Percentiles rank a stretch among this genome's conserved stretches.
phyloP scores from a whole-genome alignment of 2,888 invertebrate species.

The Lasioglossum morio region DNA sequence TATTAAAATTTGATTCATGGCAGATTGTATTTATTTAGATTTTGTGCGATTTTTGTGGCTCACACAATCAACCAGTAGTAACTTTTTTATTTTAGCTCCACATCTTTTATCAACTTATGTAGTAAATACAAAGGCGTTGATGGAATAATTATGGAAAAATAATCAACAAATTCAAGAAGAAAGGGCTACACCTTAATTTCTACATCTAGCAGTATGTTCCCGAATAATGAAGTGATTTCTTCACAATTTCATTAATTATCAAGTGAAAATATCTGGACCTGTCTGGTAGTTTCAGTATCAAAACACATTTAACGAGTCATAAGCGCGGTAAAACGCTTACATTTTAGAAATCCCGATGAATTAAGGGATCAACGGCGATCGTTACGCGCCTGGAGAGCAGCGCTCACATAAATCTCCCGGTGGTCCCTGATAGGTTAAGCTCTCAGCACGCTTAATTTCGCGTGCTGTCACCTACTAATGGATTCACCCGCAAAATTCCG shows the following conservation, averaged over 20 bases:
- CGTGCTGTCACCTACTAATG: conserved; percentile 50
- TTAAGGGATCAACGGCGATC: conserved; percentile 24
- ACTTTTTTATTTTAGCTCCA: no score
- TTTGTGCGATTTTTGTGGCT: no score
- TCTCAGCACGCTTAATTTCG: conserved; percentile 49
- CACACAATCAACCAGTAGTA: no score
- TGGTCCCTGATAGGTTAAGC: conserved; percentile 33
- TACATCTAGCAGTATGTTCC: background rate
- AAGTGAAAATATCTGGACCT: background rate
- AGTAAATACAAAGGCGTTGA: background rate
- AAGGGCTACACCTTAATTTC: background rate
- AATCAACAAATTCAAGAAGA: background rate
- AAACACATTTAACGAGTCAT: background rate
- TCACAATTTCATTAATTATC: background rate
- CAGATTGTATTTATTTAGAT: no score
- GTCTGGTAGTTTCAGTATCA: background rate
- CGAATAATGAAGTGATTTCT: background rate
- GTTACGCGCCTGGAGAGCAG: background rate
- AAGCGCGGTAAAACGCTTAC: background rate
- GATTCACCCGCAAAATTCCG: conserved; percentile 36
- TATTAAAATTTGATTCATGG: no score
- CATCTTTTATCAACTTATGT: no score
- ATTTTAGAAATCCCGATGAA: conserved; percentile 18
- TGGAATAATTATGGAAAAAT: background rate
- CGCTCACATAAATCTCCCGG: conserved; percentile 41